A percentile compares a stretch with the other conserved stretches of the same genome.
These are phyloP conservation scores for Peribatodes rhomboidaria DNA, from an alignment of 2,888 invertebrate genomes.

Conservation along the genomic window DNA sequence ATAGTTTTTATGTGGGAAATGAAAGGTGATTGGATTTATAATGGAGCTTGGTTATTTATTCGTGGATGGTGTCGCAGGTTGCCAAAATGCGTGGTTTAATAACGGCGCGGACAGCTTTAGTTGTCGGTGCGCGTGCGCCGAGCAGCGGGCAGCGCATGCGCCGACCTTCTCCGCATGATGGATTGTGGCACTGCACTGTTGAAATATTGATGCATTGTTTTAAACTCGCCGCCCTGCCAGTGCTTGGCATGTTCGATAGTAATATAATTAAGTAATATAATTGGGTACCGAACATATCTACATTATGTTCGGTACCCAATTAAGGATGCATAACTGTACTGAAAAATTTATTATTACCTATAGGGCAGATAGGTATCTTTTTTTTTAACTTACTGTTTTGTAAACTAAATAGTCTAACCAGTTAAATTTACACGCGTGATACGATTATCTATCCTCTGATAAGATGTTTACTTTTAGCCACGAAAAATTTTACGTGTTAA, in stretches of 20 bases:
- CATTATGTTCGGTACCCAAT: slow-evolving; percentile 19
- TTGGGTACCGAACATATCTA: too few relatives aligned
- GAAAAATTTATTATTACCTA: neutral
- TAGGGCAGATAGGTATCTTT: neutral
- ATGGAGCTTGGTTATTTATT: slow-evolving; percentile 48
- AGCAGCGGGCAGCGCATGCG: slow-evolving; percentile 40
- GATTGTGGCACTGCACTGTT: slow-evolving; percentile 52
- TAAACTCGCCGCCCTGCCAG: slow-evolving; percentile 43
- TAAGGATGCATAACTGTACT: neutral
- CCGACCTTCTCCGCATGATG: slow-evolving; percentile 60
- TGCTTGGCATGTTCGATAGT: slow-evolving; percentile 50
- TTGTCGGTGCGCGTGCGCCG: slow-evolving; percentile 27
- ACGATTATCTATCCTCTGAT: neutral
- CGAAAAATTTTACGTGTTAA: too few relatives aligned
- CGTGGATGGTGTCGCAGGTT: slow-evolving; percentile 46
- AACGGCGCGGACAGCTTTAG: slow-evolving; percentile 35
- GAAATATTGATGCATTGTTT: slow-evolving; percentile 56
- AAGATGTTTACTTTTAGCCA: too few relatives aligned
- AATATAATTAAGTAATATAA: too few relatives aligned
- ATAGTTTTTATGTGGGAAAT: slow-evolving; percentile 51
- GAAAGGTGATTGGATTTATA: slow-evolving; percentile 50
- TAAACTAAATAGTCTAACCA: too few relatives aligned
- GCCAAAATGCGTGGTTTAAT: slow-evolving; percentile 47
- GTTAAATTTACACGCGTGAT: neutral
- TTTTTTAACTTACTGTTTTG: neutral